Conservation (phyloP, 1,140 invertebrate genomes). For the Drosophila carrolli region DNA sequence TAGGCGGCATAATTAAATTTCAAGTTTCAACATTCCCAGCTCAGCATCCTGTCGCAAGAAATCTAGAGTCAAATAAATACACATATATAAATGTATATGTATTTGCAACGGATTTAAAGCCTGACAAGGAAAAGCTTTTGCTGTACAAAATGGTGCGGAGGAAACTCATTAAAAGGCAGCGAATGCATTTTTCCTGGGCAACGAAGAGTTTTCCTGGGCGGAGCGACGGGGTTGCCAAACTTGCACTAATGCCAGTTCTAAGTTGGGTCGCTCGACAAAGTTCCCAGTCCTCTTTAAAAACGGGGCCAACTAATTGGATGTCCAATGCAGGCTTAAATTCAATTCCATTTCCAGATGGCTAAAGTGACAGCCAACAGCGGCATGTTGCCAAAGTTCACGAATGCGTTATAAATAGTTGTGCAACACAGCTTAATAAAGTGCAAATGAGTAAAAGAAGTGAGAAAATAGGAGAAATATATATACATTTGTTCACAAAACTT, state of each 20-base stretch:
- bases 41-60: constrained; percentile 35
- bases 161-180: constrained; percentile 55
- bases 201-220: constrained; percentile 3
- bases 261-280: constrained; percentile 23
- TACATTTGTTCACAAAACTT: too few species aligned
- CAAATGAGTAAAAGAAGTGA: neutral
- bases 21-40: constrained; percentile 18
- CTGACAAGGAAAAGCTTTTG: constrained; percentile 48
- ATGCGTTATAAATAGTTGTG: constrained; percentile 1
- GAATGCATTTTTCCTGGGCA: constrained; percentile 15
- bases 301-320: constrained; percentile 38
- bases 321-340: constrained; percentile 43
- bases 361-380: constrained; percentile 18
- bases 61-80: constrained; percentile 30
- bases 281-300: constrained; percentile 31
- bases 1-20: constrained; percentile 41
- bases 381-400: constrained; percentile 1
- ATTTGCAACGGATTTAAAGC: constrained; percentile 29
- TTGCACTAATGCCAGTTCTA: constrained; percentile 29
- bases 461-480: neutral
- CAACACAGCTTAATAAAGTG: neutral
- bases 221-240: constrained; percentile 52
- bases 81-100: constrained; percentile 4
- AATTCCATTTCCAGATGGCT: constrained; percentile 16
- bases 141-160: constrained; percentile 18